Percentiles rank a stretch among this genome's conserved stretches.
Evolutionary conservation across 2,113 vertebrate genomes (phyloP).

Genomic region (Corythaeola cristata): DNA sequence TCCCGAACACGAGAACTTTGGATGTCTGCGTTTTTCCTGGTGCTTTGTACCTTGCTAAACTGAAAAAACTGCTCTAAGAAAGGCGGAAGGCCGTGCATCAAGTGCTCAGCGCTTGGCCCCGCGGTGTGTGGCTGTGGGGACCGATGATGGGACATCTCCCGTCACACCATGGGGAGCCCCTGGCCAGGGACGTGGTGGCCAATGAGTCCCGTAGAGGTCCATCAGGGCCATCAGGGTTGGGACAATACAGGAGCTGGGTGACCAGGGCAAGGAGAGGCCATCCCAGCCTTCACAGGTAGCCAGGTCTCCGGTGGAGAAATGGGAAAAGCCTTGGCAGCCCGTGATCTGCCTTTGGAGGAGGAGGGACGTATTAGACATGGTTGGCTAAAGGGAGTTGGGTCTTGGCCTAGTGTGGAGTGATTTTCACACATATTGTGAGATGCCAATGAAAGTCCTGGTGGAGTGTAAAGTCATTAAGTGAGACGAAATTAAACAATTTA

Average conservation of each 20-base stretch:
- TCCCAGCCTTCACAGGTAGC: not conserved
- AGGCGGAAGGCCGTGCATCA: not conserved
- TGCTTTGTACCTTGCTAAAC: not conserved
- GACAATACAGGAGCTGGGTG: not conserved
- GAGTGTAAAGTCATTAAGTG: conserved; percentile 55
- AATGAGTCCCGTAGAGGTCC: not conserved
- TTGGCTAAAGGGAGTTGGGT: conserved; percentile 42
- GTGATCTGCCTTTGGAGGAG: not conserved
- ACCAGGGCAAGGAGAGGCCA: not conserved
- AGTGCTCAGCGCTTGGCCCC: not conserved
- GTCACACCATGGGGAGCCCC: not conserved
- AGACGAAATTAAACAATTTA: conserved; percentile 57
- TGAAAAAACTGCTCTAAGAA: not conserved
- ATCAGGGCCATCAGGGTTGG: not conserved
- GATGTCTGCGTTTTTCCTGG: not conserved
- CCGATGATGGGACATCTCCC: not conserved
- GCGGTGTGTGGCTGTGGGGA: not conserved
- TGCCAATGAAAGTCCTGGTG: conserved; percentile 40
- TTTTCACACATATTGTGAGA: conserved; percentile 48
- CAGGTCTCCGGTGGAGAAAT: not conserved
- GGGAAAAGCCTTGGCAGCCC: not conserved
- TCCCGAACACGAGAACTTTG: not conserved
- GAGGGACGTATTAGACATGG: not conserved
- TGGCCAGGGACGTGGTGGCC: not conserved
- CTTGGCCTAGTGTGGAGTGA: not conserved